Conservation (phyloP, 2,113 vertebrate genomes). For the Labeo rohita region DNA sequence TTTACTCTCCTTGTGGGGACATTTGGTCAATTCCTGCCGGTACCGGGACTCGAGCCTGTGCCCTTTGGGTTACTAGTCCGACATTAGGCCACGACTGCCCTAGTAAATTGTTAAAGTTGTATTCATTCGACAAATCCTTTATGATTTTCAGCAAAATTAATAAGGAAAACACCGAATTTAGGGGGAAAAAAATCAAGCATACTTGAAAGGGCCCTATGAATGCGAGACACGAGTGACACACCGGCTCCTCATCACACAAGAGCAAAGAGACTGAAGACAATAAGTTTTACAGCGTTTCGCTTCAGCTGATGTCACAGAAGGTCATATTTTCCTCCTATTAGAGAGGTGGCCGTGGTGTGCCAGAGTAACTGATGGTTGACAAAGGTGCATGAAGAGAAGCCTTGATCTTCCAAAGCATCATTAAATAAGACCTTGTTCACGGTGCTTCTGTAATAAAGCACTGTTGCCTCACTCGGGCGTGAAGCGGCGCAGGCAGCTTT, state of each 20-base stretch:
- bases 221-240: background rate
- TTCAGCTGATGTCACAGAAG: slow-evolving; percentile 44
- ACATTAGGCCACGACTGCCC: no score
- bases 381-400: slow-evolving; percentile 48
- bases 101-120: background rate
- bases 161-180: background rate
- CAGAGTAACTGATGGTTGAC: slow-evolving; percentile 53
- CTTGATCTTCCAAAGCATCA: slow-evolving; percentile 54
- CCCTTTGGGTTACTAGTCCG: no score
- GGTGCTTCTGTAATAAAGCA: slow-evolving; percentile 52
- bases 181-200: background rate
- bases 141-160: background rate
- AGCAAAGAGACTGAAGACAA: background rate
- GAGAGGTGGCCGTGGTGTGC: slow-evolving; percentile 53
- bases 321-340: slow-evolving; percentile 45
- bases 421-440: slow-evolving; percentile 62
- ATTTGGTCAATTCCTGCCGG: no score
- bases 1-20: no score
- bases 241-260: background rate
- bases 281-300: slow-evolving; percentile 34
- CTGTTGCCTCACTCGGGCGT: background rate
- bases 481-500: background rate
- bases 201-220: background rate
- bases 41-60: no score
- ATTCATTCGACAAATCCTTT: background rate